phyloP scores from a whole-genome alignment of 1,140 invertebrate genomes.

The Drosophila tsacasi region DNA sequence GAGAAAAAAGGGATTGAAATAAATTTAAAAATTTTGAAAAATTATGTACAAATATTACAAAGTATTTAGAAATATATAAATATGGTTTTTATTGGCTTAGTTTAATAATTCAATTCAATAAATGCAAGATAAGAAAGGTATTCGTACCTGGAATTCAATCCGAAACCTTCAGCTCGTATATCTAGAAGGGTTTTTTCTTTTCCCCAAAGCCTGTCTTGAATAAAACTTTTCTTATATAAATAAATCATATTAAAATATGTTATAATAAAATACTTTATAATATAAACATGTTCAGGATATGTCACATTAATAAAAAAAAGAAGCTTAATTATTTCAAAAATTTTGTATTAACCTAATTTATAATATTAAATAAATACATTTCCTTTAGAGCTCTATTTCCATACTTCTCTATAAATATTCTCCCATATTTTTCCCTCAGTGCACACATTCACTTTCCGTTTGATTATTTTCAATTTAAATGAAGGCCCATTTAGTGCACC shows the following conservation, averaged over 20 bases:
- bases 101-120: too few relatives aligned
- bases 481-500: constrained; percentile 76
- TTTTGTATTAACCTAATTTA: background rate
- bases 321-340: background rate
- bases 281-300: background rate
- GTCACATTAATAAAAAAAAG: fast-evolving
- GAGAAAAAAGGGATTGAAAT: background rate
- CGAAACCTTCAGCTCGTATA: too few relatives aligned
- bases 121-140: too few relatives aligned
- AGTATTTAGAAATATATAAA: too few relatives aligned
- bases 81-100: too few relatives aligned
- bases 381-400: background rate
- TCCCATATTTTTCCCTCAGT: constrained; percentile 3
- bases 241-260: too few relatives aligned
- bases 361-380: background rate
- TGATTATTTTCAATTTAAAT: constrained; percentile 83
- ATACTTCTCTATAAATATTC: background rate
- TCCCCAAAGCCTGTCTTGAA: too few relatives aligned
- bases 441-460: constrained; percentile 68
- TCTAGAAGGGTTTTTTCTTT: too few relatives aligned
- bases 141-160: too few relatives aligned
- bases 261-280: background rate
- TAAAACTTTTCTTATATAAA: too few relatives aligned
- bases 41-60: too few relatives aligned
- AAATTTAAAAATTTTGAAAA: too few relatives aligned